Percentiles rank a stretch among this genome's conserved stretches.
Evolutionary conservation across 2,888 invertebrate species (phyloP).

Genomic region (Pristionchus maxplancki): DNA sequence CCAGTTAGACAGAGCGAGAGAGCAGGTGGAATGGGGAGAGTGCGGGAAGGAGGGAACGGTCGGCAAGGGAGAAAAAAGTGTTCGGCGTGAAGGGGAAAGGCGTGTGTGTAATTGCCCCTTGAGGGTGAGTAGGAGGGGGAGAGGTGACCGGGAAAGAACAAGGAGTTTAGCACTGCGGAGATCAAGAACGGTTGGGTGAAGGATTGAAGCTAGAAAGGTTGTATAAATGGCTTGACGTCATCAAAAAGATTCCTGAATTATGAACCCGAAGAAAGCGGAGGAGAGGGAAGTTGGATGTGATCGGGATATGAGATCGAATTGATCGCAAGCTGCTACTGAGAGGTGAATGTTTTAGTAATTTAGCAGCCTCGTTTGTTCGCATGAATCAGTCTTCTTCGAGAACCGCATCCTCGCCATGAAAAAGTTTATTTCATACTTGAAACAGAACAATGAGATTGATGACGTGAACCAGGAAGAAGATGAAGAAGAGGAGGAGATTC

Average conservation of each 20-base stretch:
- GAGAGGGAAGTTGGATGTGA: too few relatives aligned
- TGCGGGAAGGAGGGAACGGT: background rate
- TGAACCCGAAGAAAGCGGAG: too few relatives aligned
- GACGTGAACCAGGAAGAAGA: conserved; percentile 12
- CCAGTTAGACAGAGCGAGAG: background rate
- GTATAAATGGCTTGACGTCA: too few relatives aligned
- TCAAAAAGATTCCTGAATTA: too few relatives aligned
- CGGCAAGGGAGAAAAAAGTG: background rate
- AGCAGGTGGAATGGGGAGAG: background rate
- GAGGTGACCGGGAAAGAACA: conserved; percentile 13
- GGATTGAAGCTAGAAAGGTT: too few relatives aligned
- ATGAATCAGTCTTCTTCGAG: too few relatives aligned
- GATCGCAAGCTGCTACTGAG: too few relatives aligned
- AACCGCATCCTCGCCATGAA: too few relatives aligned
- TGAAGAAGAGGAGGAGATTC: background rate
- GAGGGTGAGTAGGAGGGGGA: background rate
- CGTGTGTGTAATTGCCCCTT: background rate
- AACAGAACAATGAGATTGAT: conserved; percentile 37
- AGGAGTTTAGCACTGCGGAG: background rate
- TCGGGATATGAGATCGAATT: too few relatives aligned
- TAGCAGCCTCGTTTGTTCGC: too few relatives aligned
- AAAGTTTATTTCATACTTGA: background rate
- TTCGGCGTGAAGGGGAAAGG: conserved; percentile 40
- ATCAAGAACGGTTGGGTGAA: background rate
- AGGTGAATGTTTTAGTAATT: too few relatives aligned